Evolutionary conservation across 1,140 invertebrate genomes (phyloP), one percentile per base, ranked within the genome.

Genomic region (Procambarus clarkii): DNA sequence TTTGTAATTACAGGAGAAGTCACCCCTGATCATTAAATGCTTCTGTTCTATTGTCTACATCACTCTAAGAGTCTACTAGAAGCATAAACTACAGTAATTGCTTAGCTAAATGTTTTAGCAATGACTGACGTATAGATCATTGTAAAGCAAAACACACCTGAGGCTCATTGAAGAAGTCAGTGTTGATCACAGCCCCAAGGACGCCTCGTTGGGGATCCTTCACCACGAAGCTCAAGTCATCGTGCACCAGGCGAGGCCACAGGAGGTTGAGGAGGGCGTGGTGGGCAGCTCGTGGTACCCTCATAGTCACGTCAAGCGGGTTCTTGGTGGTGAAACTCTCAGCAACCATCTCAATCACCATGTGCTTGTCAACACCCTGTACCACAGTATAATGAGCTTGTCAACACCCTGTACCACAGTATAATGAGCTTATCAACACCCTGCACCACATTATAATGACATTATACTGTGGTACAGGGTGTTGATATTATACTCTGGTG

Each of bases 171-270:
- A 91, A 91, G 64, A 91, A 77, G 60, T 87, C 85, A 11, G 90
- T 91, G 46, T 91, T 91, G 90, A 91, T 77, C n/a, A 86, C 90
- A 7, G 74, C 90, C 18, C 90, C 90, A 13, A 91, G 69, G 78
- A 91, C 76, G 15, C 90, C 90, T n/a, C 85, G 77, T 78, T 86
- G 84, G 11, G 90, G 90, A 54, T 91, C 90, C 80, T 91, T 91
- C n/a, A 91, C 90, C 18, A 91, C 90, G 82, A 91, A 91, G 90
- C 90, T 91, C 24, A 91, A 78, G 84, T 91, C 90, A 21, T 91
- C 90, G 21, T 91, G 77, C n/a, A 91, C 90, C 60, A 91, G 84
- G 7, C 85, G 79, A 21, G 90, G 84, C 90, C 90, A 91, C 18
- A 91, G 78, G 18, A 64, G 15, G 48, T 69, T 54, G 45, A 91